Evolutionary conservation across 2,113 vertebrate genomes (phyloP), one percentile per base, ranked within the genome.

Genomic region (Gambusia holbrooki): DNA sequence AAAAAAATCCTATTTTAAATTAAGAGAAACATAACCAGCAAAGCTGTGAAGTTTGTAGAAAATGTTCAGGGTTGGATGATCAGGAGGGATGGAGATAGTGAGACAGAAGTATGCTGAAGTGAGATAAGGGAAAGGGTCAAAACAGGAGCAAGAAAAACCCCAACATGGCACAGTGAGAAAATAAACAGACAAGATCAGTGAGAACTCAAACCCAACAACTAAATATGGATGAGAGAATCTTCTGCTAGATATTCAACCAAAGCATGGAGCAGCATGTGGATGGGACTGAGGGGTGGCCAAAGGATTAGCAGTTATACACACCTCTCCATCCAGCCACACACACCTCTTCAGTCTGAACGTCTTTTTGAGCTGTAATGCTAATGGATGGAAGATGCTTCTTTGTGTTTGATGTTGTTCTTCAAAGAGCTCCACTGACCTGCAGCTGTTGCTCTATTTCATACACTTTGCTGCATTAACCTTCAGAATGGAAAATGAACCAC

Each of bases 391-490:
- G 87, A 90, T 75, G 88, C 79, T 92, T 90, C 75, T 87, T 65
- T 78, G 72, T 91, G 85, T 93, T 92, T 93, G 94, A 94, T 94
- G 92, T 92, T 89, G 33, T 90, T 91, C 92, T 93, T 93, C 92
- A 94, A 93, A 94, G 89, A 82, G 72, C 85, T 80, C 77, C 81
- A 81, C 73, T 91, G 87, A 93, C 89, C 88, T 86, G 85, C 86
- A 89, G 89, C 90, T 84, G 92, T 90, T 90, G 84, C 82, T 84
- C 83, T 87, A 76, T 84, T 86, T 90, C 84, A 87, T 80, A 81
- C 72, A 74, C 82, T 74, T 86, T 73, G 75, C 80, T 80, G 87
- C 86, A 81, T 91, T 82, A 87, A 85, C 84, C 86, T 81, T 69
- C 82, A 90, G 91, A 85, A 82, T 80, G 71, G 82, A 91, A 90